Conservation (phyloP, 2,113 vertebrate species). For the Callithrix jacchus region DNA sequence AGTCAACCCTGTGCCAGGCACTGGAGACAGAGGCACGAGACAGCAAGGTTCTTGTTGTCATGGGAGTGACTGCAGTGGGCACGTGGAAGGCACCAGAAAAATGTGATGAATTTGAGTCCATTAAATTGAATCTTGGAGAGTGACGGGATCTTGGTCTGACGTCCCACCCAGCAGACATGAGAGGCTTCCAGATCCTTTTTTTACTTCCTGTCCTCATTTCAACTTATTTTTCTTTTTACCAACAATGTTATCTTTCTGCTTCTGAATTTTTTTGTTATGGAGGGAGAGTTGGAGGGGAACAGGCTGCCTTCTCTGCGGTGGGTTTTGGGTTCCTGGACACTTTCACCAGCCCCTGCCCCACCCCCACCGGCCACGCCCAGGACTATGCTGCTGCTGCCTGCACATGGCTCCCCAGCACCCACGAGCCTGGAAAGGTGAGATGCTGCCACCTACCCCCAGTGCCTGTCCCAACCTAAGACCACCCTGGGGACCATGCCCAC, state of each 20-base stretch:
- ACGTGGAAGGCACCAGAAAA: not conserved
- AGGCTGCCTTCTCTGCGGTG: not conserved
- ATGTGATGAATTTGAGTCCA: not conserved
- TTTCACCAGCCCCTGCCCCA: not conserved
- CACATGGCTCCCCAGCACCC: not conserved
- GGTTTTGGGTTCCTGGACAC: not conserved
- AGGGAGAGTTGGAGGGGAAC: not conserved
- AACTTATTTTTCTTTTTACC: constrained; percentile 32
- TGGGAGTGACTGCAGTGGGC: not conserved
- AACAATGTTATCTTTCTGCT: not conserved
- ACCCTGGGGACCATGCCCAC: not conserved
- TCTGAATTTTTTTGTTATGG: not conserved
- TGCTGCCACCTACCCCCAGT: not conserved
- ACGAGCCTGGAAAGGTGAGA: not conserved
- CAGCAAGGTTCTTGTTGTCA: not conserved
- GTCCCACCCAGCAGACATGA: not conserved
- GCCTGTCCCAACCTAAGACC: not conserved
- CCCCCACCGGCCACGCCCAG: constrained; percentile 35
- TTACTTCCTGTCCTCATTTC: not conserved
- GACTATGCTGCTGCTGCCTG: not conserved
- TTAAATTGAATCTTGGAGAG: not conserved
- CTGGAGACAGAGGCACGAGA: not conserved
- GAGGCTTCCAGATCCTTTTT: not conserved
- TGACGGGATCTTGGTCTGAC: not conserved
- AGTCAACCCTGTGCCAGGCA: not conserved